Base-by-base conservation (phyloP, 2,113 vertebrate genomes). In the Cebidichthys violaceus region DNA sequence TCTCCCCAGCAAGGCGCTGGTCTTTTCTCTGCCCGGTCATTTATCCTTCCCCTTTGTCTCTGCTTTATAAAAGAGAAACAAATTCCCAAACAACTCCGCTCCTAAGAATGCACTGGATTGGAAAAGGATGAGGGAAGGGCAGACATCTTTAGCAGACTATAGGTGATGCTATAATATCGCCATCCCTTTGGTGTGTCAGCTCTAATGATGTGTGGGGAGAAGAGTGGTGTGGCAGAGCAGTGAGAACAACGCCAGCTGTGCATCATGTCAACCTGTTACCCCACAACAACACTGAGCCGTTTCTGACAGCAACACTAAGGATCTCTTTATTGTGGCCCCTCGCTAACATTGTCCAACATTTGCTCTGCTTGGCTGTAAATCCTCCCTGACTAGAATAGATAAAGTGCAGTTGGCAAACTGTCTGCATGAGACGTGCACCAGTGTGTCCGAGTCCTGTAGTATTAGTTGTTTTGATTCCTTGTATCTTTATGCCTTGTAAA, bases 21-120 rank as follows among this genome's bases (percentile, higher is more conserved):
- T 96, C 98, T 97, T 98, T 98, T 99, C 95, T 96, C 97, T 96
- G 97, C 96, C 96, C 20, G 66, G 61, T 86, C 92, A 94, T 94
- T 94, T 95, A 94, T 95, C 89, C 93, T 92, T 62, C 39, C 66
- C 93, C 83, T 94, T 83, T 94, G 90, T 92, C 91, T 94, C 94
- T 93, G 87, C 86, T 86, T 83, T 84, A 90, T 75, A 90, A 93
- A 94, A 92, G 91, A 93, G 93, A 93, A 94, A 94, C 93, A 94
- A 92, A 92, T 92, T 91, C 88, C 89, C 87, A 91, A 91, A 94
- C 83, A 93, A 92, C 86, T 91, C 90, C 70, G 50, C 70, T 88
- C 64, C 81, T 67, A 80, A 83, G 77, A 91, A 96, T 85, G 94
- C 79, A 64, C 79, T 22, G 75, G 64, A 92, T 87, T 90, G 75